phyloP scores from a whole-genome alignment of 2,888 invertebrate genomes.

The Neocrepidodera transversa region DNA sequence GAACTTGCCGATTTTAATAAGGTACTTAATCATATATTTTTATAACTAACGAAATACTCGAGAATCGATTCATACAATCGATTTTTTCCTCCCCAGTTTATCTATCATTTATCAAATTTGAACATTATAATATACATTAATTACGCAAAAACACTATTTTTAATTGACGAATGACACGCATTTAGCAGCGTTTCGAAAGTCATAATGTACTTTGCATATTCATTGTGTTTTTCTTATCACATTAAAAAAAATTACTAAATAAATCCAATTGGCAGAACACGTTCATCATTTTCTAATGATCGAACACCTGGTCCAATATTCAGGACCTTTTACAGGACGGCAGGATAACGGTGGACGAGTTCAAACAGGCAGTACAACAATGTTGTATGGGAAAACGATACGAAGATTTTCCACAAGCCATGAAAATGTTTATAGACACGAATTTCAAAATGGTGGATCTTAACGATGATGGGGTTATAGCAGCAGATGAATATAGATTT shows the following conservation, averaged over 20 bases:
- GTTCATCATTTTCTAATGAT: slow-evolving; percentile 8
- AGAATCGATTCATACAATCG: too few relatives aligned
- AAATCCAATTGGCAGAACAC: slow-evolving; percentile 8
- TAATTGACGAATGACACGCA: too few relatives aligned
- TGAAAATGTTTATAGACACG: slow-evolving; percentile 85
- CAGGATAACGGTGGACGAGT: slow-evolving; percentile 80
- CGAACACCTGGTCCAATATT: slow-evolving; percentile 27
- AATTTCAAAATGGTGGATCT: slow-evolving; percentile 84
- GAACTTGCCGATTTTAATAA: slow-evolving; percentile 87
- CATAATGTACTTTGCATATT: too few relatives aligned
- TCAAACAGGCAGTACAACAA: slow-evolving; percentile 81
- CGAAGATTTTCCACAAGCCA: slow-evolving; percentile 82
- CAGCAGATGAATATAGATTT: slow-evolving; percentile 81
- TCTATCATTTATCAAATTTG: too few relatives aligned
- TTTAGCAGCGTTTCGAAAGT: too few relatives aligned
- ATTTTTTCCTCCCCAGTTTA: too few relatives aligned
- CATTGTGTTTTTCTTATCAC: background rate
- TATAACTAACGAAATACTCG: too few relatives aligned
- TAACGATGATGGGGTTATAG: slow-evolving; percentile 81
- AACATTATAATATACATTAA: too few relatives aligned
- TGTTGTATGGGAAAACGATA: slow-evolving; percentile 80
- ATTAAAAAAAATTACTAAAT: background rate
- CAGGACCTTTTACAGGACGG: slow-evolving; percentile 73
- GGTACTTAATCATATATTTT: too few relatives aligned
- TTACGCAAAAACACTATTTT: too few relatives aligned